Evolutionary conservation across 2,113 vertebrate genomes (phyloP), one percentile per base, ranked within the genome.

Genomic region (Elachura formosa): DNA sequence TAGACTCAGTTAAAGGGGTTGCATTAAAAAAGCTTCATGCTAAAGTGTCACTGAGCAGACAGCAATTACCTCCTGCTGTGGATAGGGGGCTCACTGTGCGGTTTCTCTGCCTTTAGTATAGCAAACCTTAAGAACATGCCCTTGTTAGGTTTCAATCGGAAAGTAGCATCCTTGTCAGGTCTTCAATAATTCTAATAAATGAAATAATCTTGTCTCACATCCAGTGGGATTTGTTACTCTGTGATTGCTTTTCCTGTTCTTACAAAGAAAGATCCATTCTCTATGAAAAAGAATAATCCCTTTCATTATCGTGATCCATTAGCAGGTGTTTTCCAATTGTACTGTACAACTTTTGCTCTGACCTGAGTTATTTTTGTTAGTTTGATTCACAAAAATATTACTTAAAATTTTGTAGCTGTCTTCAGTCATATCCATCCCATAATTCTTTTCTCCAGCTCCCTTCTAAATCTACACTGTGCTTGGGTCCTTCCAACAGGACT

Each of bases 31-130:
- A 69, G 10, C 28, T 29, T 25, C 14, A 10, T 21, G 22, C 14
- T 69, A 2, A 69, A 61, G 36, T 3, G 0, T 72, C 29, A 43
- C 19, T 21, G 9, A 5, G 15, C 28, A 43, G n/a, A 31, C 12
- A 51, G 31, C 21, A 28, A 1, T 46, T 34, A 21, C 3, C 24
- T 73, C 21, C 29, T 64, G 21, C 41, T 80, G 33, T 43, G 28
- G 26, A 12, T 5, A 8, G 2, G 4, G 41, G 43, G 2, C 31
- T 84, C 29, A 49, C 19, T 22, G 12, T 19, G 26, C 0, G 1
- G 23, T 24, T n/a, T 33, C 16, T 54, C 12, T 48, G 31, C n/a
- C 55, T 56, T 36, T 20, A 18, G 25, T 26, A 23, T 1, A 23
- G 25, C 29, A 34, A 25, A 56, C 28, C 24, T 52, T 10, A 28